Percentiles rank a stretch among this genome's conserved stretches.
These are phyloP conservation scores for Aphelocoma californica DNA, from an alignment of 2,797 vertebrate species.

Conservation along the genomic window DNA sequence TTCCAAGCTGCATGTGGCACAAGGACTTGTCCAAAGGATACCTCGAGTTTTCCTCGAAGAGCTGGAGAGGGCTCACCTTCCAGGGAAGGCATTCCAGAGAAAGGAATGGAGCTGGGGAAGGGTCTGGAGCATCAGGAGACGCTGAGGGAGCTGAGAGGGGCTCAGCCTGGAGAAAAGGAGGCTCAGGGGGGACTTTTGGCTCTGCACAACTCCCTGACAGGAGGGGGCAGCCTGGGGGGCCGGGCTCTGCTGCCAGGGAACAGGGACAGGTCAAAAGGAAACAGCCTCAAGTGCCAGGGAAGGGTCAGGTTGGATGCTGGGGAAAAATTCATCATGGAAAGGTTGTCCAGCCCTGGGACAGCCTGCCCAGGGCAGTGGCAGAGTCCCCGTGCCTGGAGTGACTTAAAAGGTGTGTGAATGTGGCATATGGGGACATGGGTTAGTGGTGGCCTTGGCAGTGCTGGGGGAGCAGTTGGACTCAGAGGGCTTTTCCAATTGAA, in stretches of 20 bases:
- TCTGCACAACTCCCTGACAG: not conserved
- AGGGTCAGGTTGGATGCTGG: not conserved
- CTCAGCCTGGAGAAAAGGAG: not conserved
- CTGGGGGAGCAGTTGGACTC: not conserved
- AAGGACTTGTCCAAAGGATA: not conserved
- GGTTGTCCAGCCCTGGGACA: not conserved
- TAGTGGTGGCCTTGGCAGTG: not conserved
- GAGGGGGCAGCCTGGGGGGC: rapidly evolving
- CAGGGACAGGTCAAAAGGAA: not conserved
- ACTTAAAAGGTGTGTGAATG: not conserved
- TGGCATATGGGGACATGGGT: not conserved
- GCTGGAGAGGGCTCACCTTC: not conserved
- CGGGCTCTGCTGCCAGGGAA: not conserved
- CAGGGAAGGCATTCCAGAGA: not conserved
- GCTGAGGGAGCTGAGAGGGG: not conserved
- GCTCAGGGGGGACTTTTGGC: not conserved
- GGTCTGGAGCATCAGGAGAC: not conserved
- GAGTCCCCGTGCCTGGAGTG: not conserved
- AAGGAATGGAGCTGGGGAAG: not conserved
- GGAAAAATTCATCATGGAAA: not conserved
- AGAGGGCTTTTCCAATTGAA: not conserved
- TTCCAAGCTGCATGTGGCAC: not conserved
- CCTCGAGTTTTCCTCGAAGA: not conserved
- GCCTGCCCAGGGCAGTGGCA: not conserved
- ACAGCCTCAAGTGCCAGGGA: not conserved